Percentiles rank a stretch among this genome's conserved stretches.
Conservation (phyloP, 2,113 vertebrate species). For the Psammodynastes pulverulentus region DNA sequence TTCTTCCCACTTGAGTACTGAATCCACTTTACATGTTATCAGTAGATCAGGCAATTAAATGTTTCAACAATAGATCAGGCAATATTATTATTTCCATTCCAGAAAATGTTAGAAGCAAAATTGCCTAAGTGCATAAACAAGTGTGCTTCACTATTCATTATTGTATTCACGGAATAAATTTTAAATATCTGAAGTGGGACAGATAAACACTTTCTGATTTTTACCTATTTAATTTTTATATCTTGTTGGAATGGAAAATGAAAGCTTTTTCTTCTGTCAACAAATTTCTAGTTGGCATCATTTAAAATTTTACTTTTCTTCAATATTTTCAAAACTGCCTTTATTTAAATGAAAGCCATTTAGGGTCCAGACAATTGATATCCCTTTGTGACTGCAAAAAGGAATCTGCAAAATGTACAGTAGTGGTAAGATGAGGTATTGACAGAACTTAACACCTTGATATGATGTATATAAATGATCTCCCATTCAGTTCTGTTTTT, state of each 20-base stretch:
- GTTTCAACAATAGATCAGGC: not conserved
- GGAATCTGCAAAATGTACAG: not conserved
- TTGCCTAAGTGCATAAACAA: not conserved
- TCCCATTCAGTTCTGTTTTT: not conserved
- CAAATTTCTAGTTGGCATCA: not conserved
- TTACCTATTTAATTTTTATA: not conserved
- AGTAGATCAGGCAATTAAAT: not conserved
- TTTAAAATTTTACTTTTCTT: not conserved
- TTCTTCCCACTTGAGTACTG: not conserved
- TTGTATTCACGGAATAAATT: not conserved
- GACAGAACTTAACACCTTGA: not conserved
- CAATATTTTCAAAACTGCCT: not conserved
- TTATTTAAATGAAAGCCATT: not conserved
- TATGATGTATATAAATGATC: not conserved
- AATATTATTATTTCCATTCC: not conserved
- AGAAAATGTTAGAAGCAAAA: not conserved
- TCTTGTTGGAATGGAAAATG: not conserved
- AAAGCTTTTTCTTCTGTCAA: not conserved
- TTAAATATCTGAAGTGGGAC: not conserved
- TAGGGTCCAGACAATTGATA: not conserved
- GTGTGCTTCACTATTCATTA: not conserved
- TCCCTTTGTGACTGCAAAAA: not conserved
- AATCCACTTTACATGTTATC: not conserved
- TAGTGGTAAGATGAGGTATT: not conserved
- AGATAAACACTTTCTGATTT: not conserved